Conservation (phyloP, 2,113 vertebrate genomes). For the Monopterus albus region DNA sequence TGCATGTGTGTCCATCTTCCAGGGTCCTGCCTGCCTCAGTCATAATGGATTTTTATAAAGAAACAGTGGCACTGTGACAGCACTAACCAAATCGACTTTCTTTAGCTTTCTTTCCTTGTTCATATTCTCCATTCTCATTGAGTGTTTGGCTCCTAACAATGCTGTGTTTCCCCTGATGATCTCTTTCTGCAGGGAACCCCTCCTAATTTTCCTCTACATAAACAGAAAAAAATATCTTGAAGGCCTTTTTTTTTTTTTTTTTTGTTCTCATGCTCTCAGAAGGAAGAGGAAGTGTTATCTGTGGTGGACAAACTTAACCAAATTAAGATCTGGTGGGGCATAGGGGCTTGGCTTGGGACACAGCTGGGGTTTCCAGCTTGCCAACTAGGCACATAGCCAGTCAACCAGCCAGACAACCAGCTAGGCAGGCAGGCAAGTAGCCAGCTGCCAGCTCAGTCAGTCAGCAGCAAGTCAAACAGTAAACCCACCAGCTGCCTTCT, state of each 20-base stretch:
- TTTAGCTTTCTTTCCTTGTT: constrained; percentile 54
- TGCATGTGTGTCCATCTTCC: constrained; percentile 22
- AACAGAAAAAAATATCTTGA: constrained; percentile 85
- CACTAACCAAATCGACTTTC: constrained; percentile 67
- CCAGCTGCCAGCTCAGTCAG: constrained; percentile 20
- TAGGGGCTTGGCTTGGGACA: constrained; percentile 77
- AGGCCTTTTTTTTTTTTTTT: constrained; percentile 69
- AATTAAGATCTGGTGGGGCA: constrained; percentile 85
- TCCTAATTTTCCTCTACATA: constrained; percentile 84
- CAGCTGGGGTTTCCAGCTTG: constrained; percentile 71
- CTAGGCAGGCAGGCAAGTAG: constrained; percentile 27
- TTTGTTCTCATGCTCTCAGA: constrained; percentile 77
- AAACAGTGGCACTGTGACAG: constrained; percentile 65
- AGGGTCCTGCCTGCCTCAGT: constrained; percentile 42
- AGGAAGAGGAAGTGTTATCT: constrained; percentile 88
- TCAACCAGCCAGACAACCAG: constrained; percentile 55
- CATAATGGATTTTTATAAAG: constrained; percentile 51
- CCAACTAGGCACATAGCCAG: constrained; percentile 67
- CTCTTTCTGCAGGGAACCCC: constrained; percentile 79
- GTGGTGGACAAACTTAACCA: constrained; percentile 88
- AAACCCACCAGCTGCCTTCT: constrained; percentile 30
- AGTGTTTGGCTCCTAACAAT: constrained; percentile 76
- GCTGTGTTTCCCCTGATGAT: constrained; percentile 70
- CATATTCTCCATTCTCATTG: constrained; percentile 48
- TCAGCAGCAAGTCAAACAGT: constrained; percentile 24